A percentile compares a stretch with the other conserved stretches of the same genome.
Evolutionary conservation across 2,797 vertebrate species (phyloP).

Genomic region (Anguilla megastoma): DNA sequence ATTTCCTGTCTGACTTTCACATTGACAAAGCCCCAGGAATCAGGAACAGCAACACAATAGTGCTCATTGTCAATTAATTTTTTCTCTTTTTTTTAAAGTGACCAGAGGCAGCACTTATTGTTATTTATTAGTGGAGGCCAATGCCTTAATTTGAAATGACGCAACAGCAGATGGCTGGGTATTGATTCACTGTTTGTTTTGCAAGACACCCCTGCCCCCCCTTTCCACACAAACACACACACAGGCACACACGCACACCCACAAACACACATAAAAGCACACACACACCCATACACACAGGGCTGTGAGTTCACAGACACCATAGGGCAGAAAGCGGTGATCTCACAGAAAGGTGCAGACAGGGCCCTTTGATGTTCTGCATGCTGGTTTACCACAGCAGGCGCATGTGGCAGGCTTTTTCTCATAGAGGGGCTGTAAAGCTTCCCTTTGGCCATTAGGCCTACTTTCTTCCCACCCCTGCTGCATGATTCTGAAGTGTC

Average conservation of each 20-base stretch:
- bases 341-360: constrained; percentile 47
- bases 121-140: constrained; percentile 26
- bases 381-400: constrained; percentile 17
- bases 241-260: background rate
- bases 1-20: background rate
- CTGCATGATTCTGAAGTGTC: constrained; percentile 12
- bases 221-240: background rate
- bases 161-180: background rate
- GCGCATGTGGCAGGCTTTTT: background rate
- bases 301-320: constrained; percentile 47
- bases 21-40: background rate
- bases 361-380: constrained; percentile 53
- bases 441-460: background rate
- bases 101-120: background rate
- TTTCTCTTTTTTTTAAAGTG: background rate
- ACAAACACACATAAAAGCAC: background rate
- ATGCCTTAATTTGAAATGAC: constrained; percentile 19
- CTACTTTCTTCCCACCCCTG: background rate
- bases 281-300: background rate
- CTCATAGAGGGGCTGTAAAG: constrained; percentile 14
- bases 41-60: background rate
- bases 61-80: background rate
- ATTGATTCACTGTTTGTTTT: constrained; percentile 21
- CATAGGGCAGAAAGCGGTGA: constrained; percentile 45
- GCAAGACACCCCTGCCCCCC: background rate